Percentiles rank a stretch among this genome's conserved stretches.
These are phyloP conservation scores for Choristoneura rosaceana DNA, from an alignment of 2,888 invertebrate genomes.

Conservation along the genomic window DNA sequence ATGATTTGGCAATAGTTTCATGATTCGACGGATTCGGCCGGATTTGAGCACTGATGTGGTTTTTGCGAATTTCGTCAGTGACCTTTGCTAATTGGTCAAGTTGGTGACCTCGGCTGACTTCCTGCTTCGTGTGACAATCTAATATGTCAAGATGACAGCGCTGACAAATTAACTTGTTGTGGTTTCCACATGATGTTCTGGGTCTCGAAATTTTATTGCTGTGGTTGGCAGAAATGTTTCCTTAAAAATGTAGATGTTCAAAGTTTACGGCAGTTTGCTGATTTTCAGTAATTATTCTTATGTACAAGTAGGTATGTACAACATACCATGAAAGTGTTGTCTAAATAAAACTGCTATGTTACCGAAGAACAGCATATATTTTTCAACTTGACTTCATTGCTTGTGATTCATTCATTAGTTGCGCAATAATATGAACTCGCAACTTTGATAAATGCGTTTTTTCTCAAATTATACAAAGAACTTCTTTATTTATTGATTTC, in stretches of 20 bases:
- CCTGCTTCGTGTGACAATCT: slow-evolving; percentile 4
- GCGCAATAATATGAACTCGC: too few species aligned
- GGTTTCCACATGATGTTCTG: too few species aligned
- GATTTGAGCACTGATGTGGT: not conserved
- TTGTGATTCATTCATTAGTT: too few species aligned
- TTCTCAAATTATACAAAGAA: not conserved
- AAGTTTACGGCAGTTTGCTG: too few species aligned
- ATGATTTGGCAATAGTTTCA: not conserved
- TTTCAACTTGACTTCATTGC: too few species aligned
- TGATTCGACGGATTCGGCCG: slow-evolving; percentile 1
- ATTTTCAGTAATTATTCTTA: too few species aligned
- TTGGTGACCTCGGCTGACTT: slow-evolving; percentile 1
- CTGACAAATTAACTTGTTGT: not conserved
- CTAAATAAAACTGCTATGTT: not conserved
- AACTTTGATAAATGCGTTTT: not conserved
- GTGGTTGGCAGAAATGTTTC: too few species aligned
- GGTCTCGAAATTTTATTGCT: too few species aligned
- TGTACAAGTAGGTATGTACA: too few species aligned
- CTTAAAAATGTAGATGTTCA: too few species aligned
- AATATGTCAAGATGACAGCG: not conserved
- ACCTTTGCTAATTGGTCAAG: slow-evolving; percentile 19
- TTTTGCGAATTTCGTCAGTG: slow-evolving; percentile 10
- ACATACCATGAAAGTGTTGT: too few species aligned
- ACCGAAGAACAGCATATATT: not conserved
- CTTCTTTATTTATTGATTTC: not conserved